Evolutionary conservation across 2,888 invertebrate species (phyloP), one percentile per base, ranked within the genome.

Genomic region (Melinopterus prodromus): DNA sequence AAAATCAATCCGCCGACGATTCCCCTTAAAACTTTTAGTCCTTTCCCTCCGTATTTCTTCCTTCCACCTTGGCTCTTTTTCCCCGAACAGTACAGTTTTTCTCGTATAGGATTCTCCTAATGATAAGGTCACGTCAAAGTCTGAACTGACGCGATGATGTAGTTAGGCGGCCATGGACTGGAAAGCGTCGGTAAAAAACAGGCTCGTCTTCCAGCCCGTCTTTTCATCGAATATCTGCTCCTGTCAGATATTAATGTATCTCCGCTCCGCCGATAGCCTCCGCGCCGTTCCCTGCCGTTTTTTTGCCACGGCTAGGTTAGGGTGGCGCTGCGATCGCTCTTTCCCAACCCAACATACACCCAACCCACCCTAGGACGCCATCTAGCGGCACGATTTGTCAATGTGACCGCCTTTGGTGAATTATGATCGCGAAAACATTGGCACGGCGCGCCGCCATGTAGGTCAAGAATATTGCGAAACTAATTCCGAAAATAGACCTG

Each of bases 321-420:
- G 9, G 7, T 53, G 53, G 53, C 53, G 53, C 53, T 53, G 0
- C 53, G 7, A 53, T 53, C 53, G 53, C 9, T 53, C 12, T 53
- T 1, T 53, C 53, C 53, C 26, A 26, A 2, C 26, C 53, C 5
- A 53, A n/a, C n/a, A n/a, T n/a, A n/a, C n/a, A n/a, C n/a, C n/a
- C n/a, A n/a, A n/a, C n/a, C n/a, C 9, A 12, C 5, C 53, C 53
- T 53, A 53, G 53, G 9, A 12, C 12, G 53, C 53, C 53, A 53
- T 53, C 53, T 53, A 53, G 53, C 53, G 53, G 53, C 53, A 53
- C 53, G 53, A 53, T 53, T 53, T 53, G 53, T 53, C 53, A 53
- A 53, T 53, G 53, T 12, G 53, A 53, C 9, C 5, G 9, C 53
- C 9, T 1, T 12, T 53, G 53, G 53, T 53, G 53, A 53, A 53